Evolutionary conservation across 2,113 vertebrate species (phyloP), one percentile per base, ranked within the genome.

Genomic region (Vulpes ferrilata): DNA sequence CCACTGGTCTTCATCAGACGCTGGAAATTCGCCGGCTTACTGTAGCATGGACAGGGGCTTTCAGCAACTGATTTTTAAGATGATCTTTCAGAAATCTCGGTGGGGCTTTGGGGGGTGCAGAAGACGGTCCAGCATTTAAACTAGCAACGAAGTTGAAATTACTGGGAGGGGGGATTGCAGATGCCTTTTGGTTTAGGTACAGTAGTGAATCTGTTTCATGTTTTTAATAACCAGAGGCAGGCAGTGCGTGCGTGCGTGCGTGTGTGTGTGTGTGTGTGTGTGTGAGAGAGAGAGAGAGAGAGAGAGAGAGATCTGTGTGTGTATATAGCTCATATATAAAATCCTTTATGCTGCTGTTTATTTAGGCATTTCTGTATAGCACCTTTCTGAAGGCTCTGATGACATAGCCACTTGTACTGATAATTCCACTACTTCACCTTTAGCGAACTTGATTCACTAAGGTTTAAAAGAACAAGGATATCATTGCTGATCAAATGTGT

Each of bases 341-440:
- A 97, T 98, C 92, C 97, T 98, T 98, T 97, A 93, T 20, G 7
- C 98, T 98, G 96, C 97, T 99, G 96, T 99, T 99, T 99, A 97
- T 98, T 98, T 98, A 98, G 98, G 98, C 96, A 97, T 99, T 98
- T 98, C 97, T 97, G 89, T 98, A 97, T 55, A 97, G 98, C 98
- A 97, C 94, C 97, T 98, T 98, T 98, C 97, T 95, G 97, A 98
- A 98, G 98, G 96, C 97, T 98, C 97, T 98, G 96, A 98, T 98
- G 98, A 98, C 97, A 98, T 62, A 98, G 98, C 95, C 98, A 98
- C 98, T 99, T 99, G 98, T 98, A 98, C 98, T 98, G 98, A 98
- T 99, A 98, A 99, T 99, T 98, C 98, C 97, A 95, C 98, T 97
- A 97, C 98, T 98, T 99, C 98, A 98, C 99, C 98, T 99, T 98